phyloP scores from a whole-genome alignment of 2,113 vertebrate species.

The Elgaria multicarinata region DNA sequence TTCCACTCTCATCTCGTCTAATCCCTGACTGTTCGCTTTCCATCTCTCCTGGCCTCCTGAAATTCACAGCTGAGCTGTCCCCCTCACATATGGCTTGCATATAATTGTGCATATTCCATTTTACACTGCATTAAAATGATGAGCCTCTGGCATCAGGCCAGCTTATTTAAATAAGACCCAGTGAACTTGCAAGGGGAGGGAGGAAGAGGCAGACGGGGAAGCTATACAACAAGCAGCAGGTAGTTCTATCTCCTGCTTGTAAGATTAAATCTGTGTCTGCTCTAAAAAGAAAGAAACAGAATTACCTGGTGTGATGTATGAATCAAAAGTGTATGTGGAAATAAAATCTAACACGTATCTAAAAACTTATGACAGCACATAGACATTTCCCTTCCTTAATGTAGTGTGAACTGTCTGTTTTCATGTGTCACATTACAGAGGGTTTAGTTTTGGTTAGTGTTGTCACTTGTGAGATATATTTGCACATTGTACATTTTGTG shows the following conservation, averaged over 20 bases:
- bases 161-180: constrained; percentile 88
- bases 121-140: constrained; percentile 90
- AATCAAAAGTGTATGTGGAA: background rate
- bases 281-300: constrained; percentile 51
- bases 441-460: background rate
- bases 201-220: constrained; percentile 67
- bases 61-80: constrained; percentile 87
- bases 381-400: background rate
- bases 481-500: constrained; percentile 34
- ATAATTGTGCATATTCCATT: constrained; percentile 94
- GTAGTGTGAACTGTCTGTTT: constrained; percentile 47
- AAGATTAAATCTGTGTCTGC: constrained; percentile 66
- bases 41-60: constrained; percentile 71
- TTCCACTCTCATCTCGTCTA: constrained; percentile 77
- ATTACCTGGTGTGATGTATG: constrained; percentile 65
- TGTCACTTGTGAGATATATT: constrained; percentile 58
- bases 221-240: constrained; percentile 64
- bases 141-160: constrained; percentile 92
- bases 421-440: constrained; percentile 34
- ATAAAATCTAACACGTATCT: background rate
- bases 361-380: background rate
- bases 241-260: constrained; percentile 68
- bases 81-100: constrained; percentile 87
- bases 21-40: constrained; percentile 78
- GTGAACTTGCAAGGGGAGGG: constrained; percentile 81